These are phyloP conservation scores for Drosophila mimica DNA, from an alignment of 2,888 invertebrate species.

Conservation along the genomic window DNA sequence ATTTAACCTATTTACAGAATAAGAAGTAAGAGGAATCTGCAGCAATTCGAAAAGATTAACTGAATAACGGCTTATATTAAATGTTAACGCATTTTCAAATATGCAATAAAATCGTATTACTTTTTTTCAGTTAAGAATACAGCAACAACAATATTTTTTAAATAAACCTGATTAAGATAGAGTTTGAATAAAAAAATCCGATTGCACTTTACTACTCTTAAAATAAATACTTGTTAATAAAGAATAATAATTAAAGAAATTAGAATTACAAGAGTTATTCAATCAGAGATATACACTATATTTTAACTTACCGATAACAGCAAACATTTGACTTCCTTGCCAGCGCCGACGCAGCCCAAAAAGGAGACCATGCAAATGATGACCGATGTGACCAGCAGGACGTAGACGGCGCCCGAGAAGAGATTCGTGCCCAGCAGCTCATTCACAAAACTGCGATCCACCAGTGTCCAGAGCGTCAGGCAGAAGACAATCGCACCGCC, in stretches of 20 bases:
- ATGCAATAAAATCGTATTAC: no score
- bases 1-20: neutral
- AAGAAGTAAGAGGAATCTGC: neutral
- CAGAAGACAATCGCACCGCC: slow-evolving; percentile 92
- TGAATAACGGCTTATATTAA: neutral
- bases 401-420: slow-evolving; percentile 93
- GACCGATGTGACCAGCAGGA: slow-evolving; percentile 92
- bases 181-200: neutral
- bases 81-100: neutral
- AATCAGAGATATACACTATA: neutral
- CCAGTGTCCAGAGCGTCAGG: slow-evolving; percentile 93
- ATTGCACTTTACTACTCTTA: neutral
- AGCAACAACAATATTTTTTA: neutral
- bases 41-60: neutral
- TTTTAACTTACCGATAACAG: slow-evolving; percentile 91
- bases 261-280: neutral
- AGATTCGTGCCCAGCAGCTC: slow-evolving; percentile 94
- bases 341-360: slow-evolving; percentile 97
- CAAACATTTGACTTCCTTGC: slow-evolving; percentile 97
- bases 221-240: neutral
- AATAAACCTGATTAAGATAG: neutral
- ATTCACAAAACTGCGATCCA: slow-evolving; percentile 93
- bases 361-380: slow-evolving; percentile 93
- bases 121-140: no score
- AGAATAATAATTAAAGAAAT: neutral